phyloP scores from a whole-genome alignment of 2,797 vertebrate species.

The Coregonus ussuriensis region DNA sequence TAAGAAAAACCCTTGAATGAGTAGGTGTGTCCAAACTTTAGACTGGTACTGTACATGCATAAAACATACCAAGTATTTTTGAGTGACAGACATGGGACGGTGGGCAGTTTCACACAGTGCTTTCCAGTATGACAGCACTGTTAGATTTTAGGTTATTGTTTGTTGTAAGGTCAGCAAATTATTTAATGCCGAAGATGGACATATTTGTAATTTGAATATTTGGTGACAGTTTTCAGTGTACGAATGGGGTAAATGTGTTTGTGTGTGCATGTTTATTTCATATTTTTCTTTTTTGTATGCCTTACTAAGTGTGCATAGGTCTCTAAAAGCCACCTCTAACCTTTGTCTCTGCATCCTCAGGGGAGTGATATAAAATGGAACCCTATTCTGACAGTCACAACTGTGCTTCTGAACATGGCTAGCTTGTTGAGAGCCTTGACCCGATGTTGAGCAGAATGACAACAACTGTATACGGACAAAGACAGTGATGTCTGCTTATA shows the following conservation, averaged over 20 bases:
- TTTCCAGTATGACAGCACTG: neutral
- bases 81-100: slow-evolving; percentile 47
- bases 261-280: neutral
- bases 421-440: slow-evolving; percentile 70
- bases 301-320: neutral
- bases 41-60: neutral
- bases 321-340: slow-evolving; percentile 4
- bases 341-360: slow-evolving; percentile 47
- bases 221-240: neutral
- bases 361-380: slow-evolving; percentile 77
- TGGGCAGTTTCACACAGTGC: slow-evolving; percentile 67
- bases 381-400: slow-evolving; percentile 75
- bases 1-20: too few species aligned
- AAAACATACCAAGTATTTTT: neutral
- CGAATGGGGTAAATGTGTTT: neutral
- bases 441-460: slow-evolving; percentile 64
- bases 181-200: too few species aligned
- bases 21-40: too few species aligned
- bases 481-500: slow-evolving; percentile 49
- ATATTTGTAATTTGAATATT: too few species aligned
- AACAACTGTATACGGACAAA: slow-evolving; percentile 39
- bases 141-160: neutral
- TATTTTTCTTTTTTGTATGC: neutral
- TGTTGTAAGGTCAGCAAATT: too few species aligned
- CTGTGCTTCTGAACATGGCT: slow-evolving; percentile 69